Conservation (phyloP, 2,113 vertebrate genomes). For the Cyanocitta stelleri region DNA sequence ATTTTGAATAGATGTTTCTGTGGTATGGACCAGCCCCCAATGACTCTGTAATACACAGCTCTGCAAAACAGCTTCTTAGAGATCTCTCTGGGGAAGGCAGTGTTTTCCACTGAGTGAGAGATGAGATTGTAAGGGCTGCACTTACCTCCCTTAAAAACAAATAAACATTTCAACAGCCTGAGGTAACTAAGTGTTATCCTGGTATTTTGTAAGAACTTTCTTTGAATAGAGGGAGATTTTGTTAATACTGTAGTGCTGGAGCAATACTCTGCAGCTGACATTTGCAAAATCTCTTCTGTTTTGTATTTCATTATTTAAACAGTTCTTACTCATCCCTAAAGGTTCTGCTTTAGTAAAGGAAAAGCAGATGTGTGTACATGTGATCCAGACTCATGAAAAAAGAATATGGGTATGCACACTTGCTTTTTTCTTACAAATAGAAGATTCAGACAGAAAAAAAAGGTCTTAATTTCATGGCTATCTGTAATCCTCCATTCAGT, state of each 20-base stretch:
- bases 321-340: background rate
- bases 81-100: background rate
- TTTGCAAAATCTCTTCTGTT: background rate
- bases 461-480: rapidly evolving
- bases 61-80: background rate
- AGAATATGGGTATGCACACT: background rate
- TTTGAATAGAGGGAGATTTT: background rate
- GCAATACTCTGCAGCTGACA: background rate
- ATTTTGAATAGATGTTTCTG: background rate
- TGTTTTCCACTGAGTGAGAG: background rate
- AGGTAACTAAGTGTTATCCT: background rate
- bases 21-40: background rate
- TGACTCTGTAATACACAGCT: background rate
- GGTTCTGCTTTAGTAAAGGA: background rate
- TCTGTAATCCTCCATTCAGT: background rate
- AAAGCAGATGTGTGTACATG: background rate
- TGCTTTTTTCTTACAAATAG: background rate
- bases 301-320: background rate
- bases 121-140: slow-evolving; percentile 5
- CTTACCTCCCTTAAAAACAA: background rate
- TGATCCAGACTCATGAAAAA: background rate
- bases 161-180: background rate
- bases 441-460: background rate
- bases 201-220: background rate
- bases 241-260: background rate